Base-by-base conservation (phyloP, 2,113 vertebrate species). In the Pteronura brasiliensis region DNA sequence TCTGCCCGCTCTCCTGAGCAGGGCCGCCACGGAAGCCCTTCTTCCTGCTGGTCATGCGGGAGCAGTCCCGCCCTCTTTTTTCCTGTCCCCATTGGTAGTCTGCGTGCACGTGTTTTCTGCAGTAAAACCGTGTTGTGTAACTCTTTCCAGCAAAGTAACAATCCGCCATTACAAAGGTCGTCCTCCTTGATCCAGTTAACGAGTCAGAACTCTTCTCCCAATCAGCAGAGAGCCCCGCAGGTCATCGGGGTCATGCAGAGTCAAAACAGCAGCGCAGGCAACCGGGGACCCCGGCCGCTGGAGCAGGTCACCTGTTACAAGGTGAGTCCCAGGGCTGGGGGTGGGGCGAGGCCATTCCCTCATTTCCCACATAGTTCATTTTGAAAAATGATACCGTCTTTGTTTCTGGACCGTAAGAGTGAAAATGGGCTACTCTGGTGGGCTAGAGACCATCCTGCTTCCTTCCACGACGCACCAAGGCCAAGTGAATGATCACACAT, bases 281-380 rank as follows among this genome's bases (percentile, higher is more conserved):
- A 99, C 98, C 99, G 99, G 98, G 99, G 99, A 86, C 99, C 99
- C 65, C 99, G 99, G 77, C 99, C 99, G 0, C 97, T 99, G 98
- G 99, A 99, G 98, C 99, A 99, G 98, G 99, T 99, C 98, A 99
- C 99, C 18, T 99, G 99, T 98, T 99, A 99, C 98, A 99, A 99
- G 99, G 99, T 99, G 98, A 99, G 98, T 92, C 21, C 23, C 1
- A 3, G 74, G 81, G 39, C 7, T 42, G 5, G 63, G 81, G 63
- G 3, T 0, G 3, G 69, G 49, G 61, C 6, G 42, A 6, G 52
- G 29, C 71, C 27, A 10, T 52, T 44, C 44, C 67, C 69, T 95
- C 42, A 20, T 14, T 83, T 80, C 29, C 47, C 52, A 49, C n/a
- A 79, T 23, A 47, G 31, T 79, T 76, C 21, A 52, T 65, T 81